Evolutionary conservation across 2,113 vertebrate genomes (phyloP), one percentile per base, ranked within the genome.

Genomic region (Glaucomys volans): DNA sequence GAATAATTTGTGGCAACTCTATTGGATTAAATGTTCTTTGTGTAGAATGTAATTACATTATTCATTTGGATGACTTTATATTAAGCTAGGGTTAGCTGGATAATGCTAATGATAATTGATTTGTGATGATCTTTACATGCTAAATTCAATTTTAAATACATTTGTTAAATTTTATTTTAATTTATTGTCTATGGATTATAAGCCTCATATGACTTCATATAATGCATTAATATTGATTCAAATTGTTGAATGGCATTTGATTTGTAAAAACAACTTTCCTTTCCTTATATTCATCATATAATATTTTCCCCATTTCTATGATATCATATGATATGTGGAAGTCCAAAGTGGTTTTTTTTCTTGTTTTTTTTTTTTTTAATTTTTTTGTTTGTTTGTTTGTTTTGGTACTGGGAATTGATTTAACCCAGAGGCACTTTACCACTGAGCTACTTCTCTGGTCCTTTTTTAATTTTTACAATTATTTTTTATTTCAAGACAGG

Each of bases 151-250:
- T 96, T 82, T 87, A 66, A 82, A 96, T 76, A 7, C 37, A 83
- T 90, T 93, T 79, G 5, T n/a, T 94, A 50, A 92, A 93, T 87
- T 97, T 94, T 72, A 95, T 67, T 96, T 93, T 87, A 84, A 84
- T 93, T 93, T 97, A 75, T 69, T 94, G 16, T 85, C 95, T 96
- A 85, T 71, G 17, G 6, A 77, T 92, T 76, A 81, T 94, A 57
- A 64, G 2, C 17, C 83, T 93, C 66, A 87, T 79, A 37, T 77
- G 42, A 76, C 17, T 97, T 72, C 66, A 76, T 94, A 32, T 42
- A 92, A 89, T 88, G 20, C 13, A 76, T 89, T 74, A 87, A 30
- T 91, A 88, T 90, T 76, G 74, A 82, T 96, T 86, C 62, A 69
- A 69, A 4, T 75, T n/a, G 8, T 91, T 85, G 50, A 97, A 95